Percentiles rank a stretch among this genome's conserved stretches.
Evolutionary conservation across 2,797 vertebrate species (phyloP).

Genomic region (Lagocephalus sceleratus): DNA sequence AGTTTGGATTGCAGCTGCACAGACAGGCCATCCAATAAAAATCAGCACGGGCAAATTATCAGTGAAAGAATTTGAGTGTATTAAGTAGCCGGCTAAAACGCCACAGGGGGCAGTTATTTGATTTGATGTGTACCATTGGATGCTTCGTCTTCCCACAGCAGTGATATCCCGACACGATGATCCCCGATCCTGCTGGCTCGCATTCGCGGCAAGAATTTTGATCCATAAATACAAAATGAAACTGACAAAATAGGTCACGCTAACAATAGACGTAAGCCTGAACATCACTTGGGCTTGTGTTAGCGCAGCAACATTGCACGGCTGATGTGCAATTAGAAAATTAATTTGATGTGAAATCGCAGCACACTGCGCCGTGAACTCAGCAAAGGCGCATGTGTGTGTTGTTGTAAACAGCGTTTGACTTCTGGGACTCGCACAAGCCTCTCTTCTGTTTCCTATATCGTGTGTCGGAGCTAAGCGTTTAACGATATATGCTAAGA

Average conservation of each 20-base stretch:
- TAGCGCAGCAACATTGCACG: constrained; percentile 22
- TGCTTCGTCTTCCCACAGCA: constrained; percentile 20
- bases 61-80: background rate
- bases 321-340: background rate
- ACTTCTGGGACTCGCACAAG: constrained; percentile 23
- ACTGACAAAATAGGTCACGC: constrained; percentile 43
- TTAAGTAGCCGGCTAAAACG: too few species aligned
- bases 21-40: too few species aligned
- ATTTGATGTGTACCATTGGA: constrained; percentile 14
- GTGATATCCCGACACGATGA: constrained; percentile 7
- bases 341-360: constrained; percentile 3
- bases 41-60: background rate
- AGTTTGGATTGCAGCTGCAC: too few species aligned
- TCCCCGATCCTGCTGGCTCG: constrained; percentile 11
- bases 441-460: constrained; percentile 19
- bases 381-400: background rate
- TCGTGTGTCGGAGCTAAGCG: constrained; percentile 13
- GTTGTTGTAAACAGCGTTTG: background rate
- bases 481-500: constrained; percentile 33
- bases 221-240: constrained; percentile 3
- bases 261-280: constrained; percentile 39
- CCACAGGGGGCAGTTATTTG: too few species aligned
- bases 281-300: constrained; percentile 28
- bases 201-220: constrained; percentile 7
- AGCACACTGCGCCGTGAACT: background rate